A percentile compares a stretch with the other conserved stretches of the same genome.
These are phyloP conservation scores for Gastracanthus pulcherrimus DNA, from an alignment of 2,888 invertebrate species.

Conservation along the genomic window DNA sequence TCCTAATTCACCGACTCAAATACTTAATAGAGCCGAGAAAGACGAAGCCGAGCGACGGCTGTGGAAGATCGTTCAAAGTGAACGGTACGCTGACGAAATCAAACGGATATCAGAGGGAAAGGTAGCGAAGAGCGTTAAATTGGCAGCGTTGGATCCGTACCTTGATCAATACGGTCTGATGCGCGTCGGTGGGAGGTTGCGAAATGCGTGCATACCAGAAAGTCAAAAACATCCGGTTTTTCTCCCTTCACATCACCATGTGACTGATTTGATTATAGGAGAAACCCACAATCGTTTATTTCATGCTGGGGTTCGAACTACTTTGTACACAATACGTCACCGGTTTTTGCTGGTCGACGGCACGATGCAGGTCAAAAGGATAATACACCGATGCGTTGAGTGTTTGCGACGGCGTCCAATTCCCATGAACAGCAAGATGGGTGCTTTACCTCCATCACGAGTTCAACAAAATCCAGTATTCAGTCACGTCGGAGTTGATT, in stretches of 20 bases:
- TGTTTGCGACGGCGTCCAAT: no score
- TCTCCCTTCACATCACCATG: constrained; percentile 59
- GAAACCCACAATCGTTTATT: constrained; percentile 52
- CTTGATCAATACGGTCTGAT: constrained; percentile 58
- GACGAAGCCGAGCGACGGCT: neutral
- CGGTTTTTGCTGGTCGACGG: no score
- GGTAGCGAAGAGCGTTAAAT: neutral
- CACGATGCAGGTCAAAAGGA: no score
- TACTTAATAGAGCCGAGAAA: no score
- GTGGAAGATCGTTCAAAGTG: neutral
- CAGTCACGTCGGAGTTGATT: no score
- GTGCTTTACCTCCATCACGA: no score
- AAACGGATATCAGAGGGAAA: neutral
- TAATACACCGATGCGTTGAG: no score
- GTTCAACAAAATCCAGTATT: no score
- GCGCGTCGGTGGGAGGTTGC: constrained; percentile 65
- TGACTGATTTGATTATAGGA: constrained; percentile 64
- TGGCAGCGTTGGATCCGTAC: constrained; percentile 58
- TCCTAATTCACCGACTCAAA: no score
- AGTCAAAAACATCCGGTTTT: constrained; percentile 63
- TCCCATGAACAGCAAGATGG: no score
- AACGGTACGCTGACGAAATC: neutral
- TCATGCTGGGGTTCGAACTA: neutral
- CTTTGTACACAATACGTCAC: constrained; percentile 48
- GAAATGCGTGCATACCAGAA: constrained; percentile 56